These are phyloP conservation scores for Barypeithes pellucidus DNA, from an alignment of 2,888 invertebrate species.

Conservation along the genomic window DNA sequence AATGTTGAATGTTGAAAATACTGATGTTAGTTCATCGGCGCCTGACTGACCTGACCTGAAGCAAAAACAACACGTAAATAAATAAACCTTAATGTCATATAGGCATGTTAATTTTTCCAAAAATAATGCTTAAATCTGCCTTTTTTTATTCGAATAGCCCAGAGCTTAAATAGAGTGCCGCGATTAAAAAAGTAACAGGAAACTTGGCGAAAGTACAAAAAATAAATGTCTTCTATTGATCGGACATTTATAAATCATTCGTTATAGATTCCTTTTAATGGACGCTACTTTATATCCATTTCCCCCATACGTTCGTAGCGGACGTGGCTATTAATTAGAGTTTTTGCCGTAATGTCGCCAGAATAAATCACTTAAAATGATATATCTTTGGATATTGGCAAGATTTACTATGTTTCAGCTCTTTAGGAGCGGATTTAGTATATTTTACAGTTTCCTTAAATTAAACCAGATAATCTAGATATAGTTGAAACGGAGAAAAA, in stretches of 20 bases:
- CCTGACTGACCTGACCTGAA: too few species aligned
- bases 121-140: not conserved
- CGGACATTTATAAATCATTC: constrained; percentile 51
- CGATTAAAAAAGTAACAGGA: constrained; percentile 34
- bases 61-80: too few species aligned
- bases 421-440: constrained; percentile 16
- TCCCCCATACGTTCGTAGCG: constrained; percentile 51
- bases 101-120: too few species aligned
- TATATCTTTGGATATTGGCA: constrained; percentile 52
- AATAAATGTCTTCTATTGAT: constrained; percentile 47
- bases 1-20: too few species aligned
- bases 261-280: constrained; percentile 54
- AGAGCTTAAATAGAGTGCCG: constrained; percentile 4
- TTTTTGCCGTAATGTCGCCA: constrained; percentile 52
- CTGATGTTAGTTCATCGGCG: too few species aligned
- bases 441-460: constrained; percentile 16
- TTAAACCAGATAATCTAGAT: not conserved
- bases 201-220: constrained; percentile 37
- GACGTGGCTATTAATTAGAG: constrained; percentile 54
- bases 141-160: constrained; percentile 5
- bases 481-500: too few species aligned
- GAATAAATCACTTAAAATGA: constrained; percentile 54
- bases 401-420: constrained; percentile 21
- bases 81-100: too few species aligned
- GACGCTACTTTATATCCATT: constrained; percentile 54